Conservation (phyloP, 2,888 invertebrate species). For the Stegophylla sp. region DNA sequence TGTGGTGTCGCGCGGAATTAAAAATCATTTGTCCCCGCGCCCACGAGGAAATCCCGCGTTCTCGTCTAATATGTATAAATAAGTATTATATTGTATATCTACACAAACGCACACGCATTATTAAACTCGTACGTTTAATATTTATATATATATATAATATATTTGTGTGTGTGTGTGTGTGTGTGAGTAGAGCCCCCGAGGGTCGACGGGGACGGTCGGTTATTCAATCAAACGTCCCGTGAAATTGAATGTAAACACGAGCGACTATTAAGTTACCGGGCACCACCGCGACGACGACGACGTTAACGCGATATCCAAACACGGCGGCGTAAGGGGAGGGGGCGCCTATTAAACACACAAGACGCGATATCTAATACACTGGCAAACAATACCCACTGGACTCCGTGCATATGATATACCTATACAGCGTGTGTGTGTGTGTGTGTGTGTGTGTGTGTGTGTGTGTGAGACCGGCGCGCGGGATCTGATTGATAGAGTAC, state of each 20-base stretch:
- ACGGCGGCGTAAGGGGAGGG: background rate
- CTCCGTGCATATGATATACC: too few relatives aligned
- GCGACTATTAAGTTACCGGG: slow-evolving; percentile 52
- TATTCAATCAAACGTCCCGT: slow-evolving; percentile 58
- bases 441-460: background rate
- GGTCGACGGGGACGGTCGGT: background rate
- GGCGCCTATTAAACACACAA: slow-evolving; percentile 28
- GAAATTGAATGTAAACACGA: slow-evolving; percentile 58
- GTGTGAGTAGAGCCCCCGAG: background rate
- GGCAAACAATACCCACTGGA: background rate
- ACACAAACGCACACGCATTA: too few relatives aligned
- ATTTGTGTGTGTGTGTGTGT: too few relatives aligned
- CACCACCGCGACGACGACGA: background rate
- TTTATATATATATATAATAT: too few relatives aligned
- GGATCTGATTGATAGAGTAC: slow-evolving; percentile 50
- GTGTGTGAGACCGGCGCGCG: background rate
- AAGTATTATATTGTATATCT: too few relatives aligned
- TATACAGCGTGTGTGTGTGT: background rate
- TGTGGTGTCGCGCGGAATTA: slow-evolving; percentile 47
- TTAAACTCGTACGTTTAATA: too few relatives aligned
- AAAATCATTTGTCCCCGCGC: slow-evolving; percentile 47
- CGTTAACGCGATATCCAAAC: slow-evolving; percentile 57
- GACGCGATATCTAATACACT: slow-evolving; percentile 46
- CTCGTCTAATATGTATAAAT: background rate
- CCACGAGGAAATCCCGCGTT: slow-evolving; percentile 39